phyloP scores from a whole-genome alignment of 2,797 vertebrate genomes.

The Macroramphosus scolopax region DNA sequence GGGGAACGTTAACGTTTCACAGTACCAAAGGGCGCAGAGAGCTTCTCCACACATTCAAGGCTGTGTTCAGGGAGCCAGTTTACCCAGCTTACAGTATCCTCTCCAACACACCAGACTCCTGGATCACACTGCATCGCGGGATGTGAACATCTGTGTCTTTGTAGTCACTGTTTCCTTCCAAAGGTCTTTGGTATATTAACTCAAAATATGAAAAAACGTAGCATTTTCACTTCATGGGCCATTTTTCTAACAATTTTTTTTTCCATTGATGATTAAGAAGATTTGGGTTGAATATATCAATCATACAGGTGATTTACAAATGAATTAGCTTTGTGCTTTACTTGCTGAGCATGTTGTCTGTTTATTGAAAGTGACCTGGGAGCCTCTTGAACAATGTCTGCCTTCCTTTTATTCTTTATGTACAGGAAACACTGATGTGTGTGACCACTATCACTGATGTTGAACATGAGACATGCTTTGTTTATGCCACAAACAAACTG shows the following conservation, averaged over 20 bases:
- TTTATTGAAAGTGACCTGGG: background rate
- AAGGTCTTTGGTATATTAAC: no score
- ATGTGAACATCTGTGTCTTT: constrained; percentile 21
- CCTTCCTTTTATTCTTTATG: background rate
- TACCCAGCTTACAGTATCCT: constrained; percentile 75
- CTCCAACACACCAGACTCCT: constrained; percentile 74
- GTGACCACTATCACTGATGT: background rate
- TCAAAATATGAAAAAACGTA: no score
- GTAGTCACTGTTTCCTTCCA: no score
- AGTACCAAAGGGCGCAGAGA: constrained; percentile 58
- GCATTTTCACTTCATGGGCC: no score
- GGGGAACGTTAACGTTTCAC: constrained; percentile 64
- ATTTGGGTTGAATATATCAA: constrained; percentile 8
- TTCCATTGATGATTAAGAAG: background rate
- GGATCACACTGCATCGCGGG: constrained; percentile 70
- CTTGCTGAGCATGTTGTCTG: constrained; percentile 1
- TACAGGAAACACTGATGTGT: constrained; percentile 1
- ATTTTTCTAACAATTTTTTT: background rate
- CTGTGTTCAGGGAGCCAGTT: constrained; percentile 66
- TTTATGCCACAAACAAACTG: constrained; percentile 36
- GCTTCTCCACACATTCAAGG: constrained; percentile 73
- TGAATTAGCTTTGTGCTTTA: background rate
- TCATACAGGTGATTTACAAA: background rate
- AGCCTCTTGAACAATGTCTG: background rate
- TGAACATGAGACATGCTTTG: constrained; percentile 8